Percentiles rank a stretch among this genome's conserved stretches.
Conservation (phyloP, 2,888 invertebrate genomes). For the Lithophane semibrunnea region DNA sequence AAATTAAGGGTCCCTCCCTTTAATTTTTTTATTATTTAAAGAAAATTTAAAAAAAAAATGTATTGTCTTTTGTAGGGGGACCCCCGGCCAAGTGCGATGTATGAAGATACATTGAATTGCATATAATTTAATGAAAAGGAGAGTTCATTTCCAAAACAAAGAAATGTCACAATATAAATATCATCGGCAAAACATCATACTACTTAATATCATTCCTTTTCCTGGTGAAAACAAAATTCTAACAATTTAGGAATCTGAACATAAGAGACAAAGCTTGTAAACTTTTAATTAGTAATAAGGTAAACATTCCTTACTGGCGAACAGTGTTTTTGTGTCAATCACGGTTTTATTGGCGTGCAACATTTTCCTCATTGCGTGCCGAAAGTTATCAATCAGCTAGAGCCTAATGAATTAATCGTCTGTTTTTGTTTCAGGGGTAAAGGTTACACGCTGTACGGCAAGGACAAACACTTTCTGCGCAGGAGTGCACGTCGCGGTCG, state of each 20-base stretch:
- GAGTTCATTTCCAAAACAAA: neutral
- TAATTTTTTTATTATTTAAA: neutral
- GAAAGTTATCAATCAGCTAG: conserved; percentile 47
- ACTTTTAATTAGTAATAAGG: conserved; percentile 31
- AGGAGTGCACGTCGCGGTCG: conserved; percentile 85
- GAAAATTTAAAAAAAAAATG: neutral
- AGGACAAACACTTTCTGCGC: conserved; percentile 89
- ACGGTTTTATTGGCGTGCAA: conserved; percentile 44
- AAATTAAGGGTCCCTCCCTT: neutral
- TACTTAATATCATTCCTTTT: neutral
- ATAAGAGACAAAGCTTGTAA: neutral
- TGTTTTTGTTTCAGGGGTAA: conserved; percentile 79
- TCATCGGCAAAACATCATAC: neutral
- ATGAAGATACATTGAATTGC: neutral
- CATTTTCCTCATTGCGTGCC: conserved; percentile 57
- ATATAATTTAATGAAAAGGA: neutral
- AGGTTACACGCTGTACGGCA: conserved; percentile 79
- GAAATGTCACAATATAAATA: neutral
- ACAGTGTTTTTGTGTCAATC: conserved; percentile 40
- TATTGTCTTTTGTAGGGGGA: neutral
- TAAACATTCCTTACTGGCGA: conserved; percentile 10
- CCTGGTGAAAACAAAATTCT: neutral
- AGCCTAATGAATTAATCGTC: conserved; percentile 51
- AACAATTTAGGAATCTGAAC: neutral
- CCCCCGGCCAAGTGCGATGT: neutral